Evolutionary conservation across 64 coral and sea anemone genomes (phyloP).

Genomic region (Cladopsammia gracilis): DNA sequence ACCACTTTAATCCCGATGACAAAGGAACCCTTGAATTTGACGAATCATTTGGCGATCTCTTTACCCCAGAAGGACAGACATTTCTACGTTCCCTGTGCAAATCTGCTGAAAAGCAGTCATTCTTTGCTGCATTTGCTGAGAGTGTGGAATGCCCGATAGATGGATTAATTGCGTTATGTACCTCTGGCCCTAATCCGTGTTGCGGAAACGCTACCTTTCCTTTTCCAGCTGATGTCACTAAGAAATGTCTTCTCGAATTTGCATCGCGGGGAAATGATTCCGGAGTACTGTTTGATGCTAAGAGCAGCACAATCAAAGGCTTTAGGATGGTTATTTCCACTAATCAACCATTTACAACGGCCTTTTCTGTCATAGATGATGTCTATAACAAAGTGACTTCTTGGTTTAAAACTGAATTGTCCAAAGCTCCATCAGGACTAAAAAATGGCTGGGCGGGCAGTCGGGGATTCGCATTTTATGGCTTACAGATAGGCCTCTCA

Average conservation of each 20-base stretch:
- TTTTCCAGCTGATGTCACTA: slow-evolving; percentile 54
- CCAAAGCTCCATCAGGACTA: slow-evolving; percentile 68
- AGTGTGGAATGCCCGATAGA: neutral
- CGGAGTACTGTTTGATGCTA: slow-evolving; percentile 39
- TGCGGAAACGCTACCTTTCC: slow-evolving; percentile 81
- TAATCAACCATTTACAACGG: slow-evolving; percentile 55
- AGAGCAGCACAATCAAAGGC: slow-evolving; percentile 36
- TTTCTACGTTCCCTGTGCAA: slow-evolving; percentile 73
- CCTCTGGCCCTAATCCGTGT: neutral
- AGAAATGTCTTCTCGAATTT: slow-evolving; percentile 49
- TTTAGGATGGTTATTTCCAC: slow-evolving; percentile 33
- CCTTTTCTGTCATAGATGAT: slow-evolving; percentile 69
- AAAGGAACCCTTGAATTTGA: slow-evolving; percentile 84
- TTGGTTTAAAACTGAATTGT: slow-evolving; percentile 58
- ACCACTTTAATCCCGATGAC: slow-evolving; percentile 82
- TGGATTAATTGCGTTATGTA: neutral
- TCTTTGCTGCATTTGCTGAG: slow-evolving; percentile 36
- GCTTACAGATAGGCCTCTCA: slow-evolving; percentile 60
- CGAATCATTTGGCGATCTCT: slow-evolving; percentile 66
- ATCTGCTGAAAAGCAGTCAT: slow-evolving; percentile 57
- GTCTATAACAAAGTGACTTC: slow-evolving; percentile 75
- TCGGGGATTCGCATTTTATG: slow-evolving; percentile 67
- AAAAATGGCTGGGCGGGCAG: slow-evolving; percentile 72
- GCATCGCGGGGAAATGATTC: neutral
- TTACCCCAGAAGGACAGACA: slow-evolving; percentile 65